These are phyloP conservation scores for Lingula anatina DNA, from an alignment of 2,888 invertebrate species.

Conservation along the genomic window DNA sequence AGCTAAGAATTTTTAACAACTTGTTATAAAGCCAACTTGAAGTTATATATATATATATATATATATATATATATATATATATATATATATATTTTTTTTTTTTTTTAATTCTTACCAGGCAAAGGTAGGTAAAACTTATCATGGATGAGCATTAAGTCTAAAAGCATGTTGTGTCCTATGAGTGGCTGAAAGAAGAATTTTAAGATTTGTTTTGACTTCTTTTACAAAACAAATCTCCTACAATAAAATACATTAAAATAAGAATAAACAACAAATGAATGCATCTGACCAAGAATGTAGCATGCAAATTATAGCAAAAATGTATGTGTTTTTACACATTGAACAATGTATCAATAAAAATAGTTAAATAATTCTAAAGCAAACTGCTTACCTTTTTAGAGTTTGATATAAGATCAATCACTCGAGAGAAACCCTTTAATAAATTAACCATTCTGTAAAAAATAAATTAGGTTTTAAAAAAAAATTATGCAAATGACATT, in stretches of 20 bases:
- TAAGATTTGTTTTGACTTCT: neutral
- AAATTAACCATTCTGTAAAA: conserved; percentile 51
- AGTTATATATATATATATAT: too few species aligned
- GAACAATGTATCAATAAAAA: too few species aligned
- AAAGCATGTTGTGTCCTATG: conserved; percentile 70
- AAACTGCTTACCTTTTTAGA: conserved; percentile 55
- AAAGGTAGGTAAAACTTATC: conserved; percentile 68
- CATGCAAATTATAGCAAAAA: too few species aligned
- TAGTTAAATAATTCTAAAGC: conserved; percentile 3
- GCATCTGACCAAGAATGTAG: neutral
- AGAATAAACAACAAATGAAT: neutral
- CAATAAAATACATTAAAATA: neutral
- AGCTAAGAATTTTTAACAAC: too few species aligned
- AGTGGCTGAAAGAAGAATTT: conserved; percentile 56
- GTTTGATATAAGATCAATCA: conserved; percentile 61
- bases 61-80: too few species aligned
- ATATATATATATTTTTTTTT: too few species aligned
- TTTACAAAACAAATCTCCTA: neutral
- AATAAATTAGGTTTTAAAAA: conserved; percentile 2
- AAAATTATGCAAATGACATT: too few species aligned
- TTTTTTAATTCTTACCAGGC: conserved; percentile 62
- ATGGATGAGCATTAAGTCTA: conserved; percentile 67
- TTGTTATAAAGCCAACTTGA: too few species aligned
- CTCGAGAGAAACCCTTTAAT: conserved; percentile 64
- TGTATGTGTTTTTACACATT: too few species aligned